Conservation (phyloP, 2,113 vertebrate species). For the Callaeas wilsoni region DNA sequence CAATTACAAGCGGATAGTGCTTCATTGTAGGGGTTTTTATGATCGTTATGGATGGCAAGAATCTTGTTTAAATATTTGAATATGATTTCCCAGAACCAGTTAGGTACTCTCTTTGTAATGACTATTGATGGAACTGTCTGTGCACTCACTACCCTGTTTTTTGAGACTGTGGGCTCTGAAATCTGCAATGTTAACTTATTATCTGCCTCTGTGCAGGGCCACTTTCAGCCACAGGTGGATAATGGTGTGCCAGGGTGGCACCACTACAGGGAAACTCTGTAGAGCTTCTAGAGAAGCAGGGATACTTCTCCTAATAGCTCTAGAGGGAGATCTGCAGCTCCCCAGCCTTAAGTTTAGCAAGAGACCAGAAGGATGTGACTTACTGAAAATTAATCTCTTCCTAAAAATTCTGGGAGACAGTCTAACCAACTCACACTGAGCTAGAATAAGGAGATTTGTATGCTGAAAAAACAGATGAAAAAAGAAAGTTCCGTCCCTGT, state of each 20-base stretch:
- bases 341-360: not conserved
- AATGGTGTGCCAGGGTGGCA: not conserved
- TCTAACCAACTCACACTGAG: not conserved
- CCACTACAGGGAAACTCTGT: not conserved
- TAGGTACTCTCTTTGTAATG: not conserved
- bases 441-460: not conserved
- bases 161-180: not conserved
- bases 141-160: not conserved
- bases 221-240: not conserved
- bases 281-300: not conserved
- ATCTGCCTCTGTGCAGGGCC: not conserved
- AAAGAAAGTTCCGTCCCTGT: not conserved
- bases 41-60: constrained; percentile 25
- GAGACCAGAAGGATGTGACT: not conserved
- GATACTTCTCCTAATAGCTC: not conserved
- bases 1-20: constrained; percentile 23
- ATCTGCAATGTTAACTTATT: not conserved
- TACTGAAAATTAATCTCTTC: not conserved
- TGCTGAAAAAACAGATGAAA: not conserved
- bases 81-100: constrained; percentile 49
- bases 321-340: not conserved
- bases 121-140: not conserved
- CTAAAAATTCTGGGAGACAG: not conserved
- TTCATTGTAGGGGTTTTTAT: constrained; percentile 19
- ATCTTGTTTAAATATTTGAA: constrained; percentile 59